phyloP scores from a whole-genome alignment of 2,888 invertebrate species.

The Adela reaumurella region DNA sequence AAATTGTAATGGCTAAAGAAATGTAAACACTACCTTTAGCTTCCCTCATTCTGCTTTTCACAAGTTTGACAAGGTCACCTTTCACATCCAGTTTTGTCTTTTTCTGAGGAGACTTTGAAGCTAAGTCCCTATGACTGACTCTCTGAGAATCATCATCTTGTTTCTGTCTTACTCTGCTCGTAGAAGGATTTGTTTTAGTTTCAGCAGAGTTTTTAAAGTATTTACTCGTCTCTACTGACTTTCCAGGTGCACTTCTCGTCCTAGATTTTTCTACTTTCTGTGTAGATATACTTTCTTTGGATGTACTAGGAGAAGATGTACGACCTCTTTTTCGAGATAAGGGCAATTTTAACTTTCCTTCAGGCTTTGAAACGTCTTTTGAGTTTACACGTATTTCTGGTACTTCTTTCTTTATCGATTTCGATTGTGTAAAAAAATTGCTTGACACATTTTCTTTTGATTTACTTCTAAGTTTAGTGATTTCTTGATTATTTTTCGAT shows the following conservation, averaged over 20 bases:
- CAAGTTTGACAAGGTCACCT: slow-evolving; percentile 46
- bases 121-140: slow-evolving; percentile 37
- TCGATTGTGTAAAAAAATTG: too few species aligned
- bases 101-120: slow-evolving; percentile 17
- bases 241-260: slow-evolving; percentile 31
- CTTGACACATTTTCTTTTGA: too few species aligned
- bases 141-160: slow-evolving; percentile 25
- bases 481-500: too few species aligned
- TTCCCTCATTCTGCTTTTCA: slow-evolving; percentile 46
- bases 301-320: too few species aligned
- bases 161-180: slow-evolving; percentile 15
- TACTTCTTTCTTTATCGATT: too few species aligned
- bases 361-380: too few species aligned
- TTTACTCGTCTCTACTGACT: slow-evolving; percentile 26
- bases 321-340: too few species aligned
- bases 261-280: slow-evolving; percentile 17
- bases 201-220: slow-evolving; percentile 23
- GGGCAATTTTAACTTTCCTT: too few species aligned
- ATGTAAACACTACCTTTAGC: slow-evolving; percentile 29
- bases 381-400: too few species aligned
- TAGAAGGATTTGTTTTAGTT: slow-evolving; percentile 15
- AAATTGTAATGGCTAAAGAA: too few species aligned
- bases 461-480: too few species aligned
- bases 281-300: background rate
- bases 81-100: slow-evolving; percentile 36